phyloP scores from a whole-genome alignment of 2,888 invertebrate species.

The Agonopterix arenella region DNA sequence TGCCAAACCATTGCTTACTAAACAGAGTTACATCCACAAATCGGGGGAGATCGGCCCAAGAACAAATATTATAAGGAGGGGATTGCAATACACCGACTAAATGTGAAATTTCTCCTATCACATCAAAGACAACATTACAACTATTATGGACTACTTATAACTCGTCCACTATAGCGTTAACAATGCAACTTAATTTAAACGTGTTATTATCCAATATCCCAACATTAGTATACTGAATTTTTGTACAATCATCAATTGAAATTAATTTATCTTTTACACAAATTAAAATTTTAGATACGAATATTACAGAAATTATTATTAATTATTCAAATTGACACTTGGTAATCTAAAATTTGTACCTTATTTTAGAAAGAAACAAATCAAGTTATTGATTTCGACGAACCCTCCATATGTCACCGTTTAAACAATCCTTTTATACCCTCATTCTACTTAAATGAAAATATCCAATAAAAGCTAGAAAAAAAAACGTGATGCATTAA shows the following conservation, averaged over 20 bases:
- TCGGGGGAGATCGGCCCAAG: conserved; percentile 55
- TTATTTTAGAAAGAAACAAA: conserved; percentile 51
- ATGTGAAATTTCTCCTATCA: conserved; percentile 54
- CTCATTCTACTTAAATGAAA: conserved; percentile 45
- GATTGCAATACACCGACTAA: conserved; percentile 65
- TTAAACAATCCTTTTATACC: conserved; percentile 35
- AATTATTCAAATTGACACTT: conserved; percentile 42
- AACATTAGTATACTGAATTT: conserved; percentile 34
- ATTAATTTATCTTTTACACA: conserved; percentile 10
- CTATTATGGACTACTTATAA: conserved; percentile 55
- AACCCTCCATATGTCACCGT: conserved; percentile 31
- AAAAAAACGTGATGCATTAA: conserved; percentile 69
- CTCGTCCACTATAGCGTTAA: conserved; percentile 56
- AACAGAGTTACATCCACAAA: conserved; percentile 34
- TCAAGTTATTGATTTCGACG: conserved; percentile 39
- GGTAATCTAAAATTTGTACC: conserved; percentile 64
- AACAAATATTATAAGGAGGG: conserved; percentile 24
- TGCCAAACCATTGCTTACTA: conserved; percentile 23
- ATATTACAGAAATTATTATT: conserved; percentile 18
- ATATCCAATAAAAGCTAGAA: conserved; percentile 33
- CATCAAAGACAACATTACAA: conserved; percentile 66
- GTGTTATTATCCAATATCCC: conserved; percentile 45
- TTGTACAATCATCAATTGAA: conserved; percentile 38
- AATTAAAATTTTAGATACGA: conserved; percentile 8
- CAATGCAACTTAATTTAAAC: conserved; percentile 63